Evolutionary conservation across 1,140 invertebrate species (phyloP), one percentile per base, ranked within the genome.

Genomic region (Dermatophagoides farinae): DNA sequence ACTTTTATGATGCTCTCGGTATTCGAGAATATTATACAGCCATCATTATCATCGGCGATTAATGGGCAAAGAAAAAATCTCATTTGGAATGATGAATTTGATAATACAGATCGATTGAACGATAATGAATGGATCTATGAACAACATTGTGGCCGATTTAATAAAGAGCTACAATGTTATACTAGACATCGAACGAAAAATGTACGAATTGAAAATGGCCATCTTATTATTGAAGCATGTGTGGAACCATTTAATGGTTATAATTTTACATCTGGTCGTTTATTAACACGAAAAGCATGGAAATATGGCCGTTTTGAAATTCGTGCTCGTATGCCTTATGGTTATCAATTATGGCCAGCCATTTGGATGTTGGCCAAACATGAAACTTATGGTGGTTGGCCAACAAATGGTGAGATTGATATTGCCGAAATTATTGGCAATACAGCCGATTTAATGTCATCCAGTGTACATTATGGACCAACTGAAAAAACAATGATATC

Each of bases 81-180:
- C 6, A 25, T 65, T 50, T 65, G 64, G 64, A 38, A 20, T 6
- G 64, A 65, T 49, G 62, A 65, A 16, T 65, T 65, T 41, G 41
- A 65, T 39, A 49, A 31, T 39, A 16, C n/a, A n/a, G 37, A 43
- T 37, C 18, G 14, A 16, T 18, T 50, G 1, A 31, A 55, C 44
- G 23, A 22, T 40, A 16, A 20, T 8, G 58, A 65, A 16, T 65
- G 64, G 64, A 31, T n/a, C n/a, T 57, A 55, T 31, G 62, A 64
- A 57, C 40, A 41, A 37, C 62, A 57, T 38, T 49, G 55, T 53
- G 57, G 57, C n/a, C 39, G 55, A 47, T 61, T 52, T 0, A 59
- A 59, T 38, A 4, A 38, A 14, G 57, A 59, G 18, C 18, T 59
- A 1, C 2, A 59, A 31, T 59, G 23, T 38, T 59, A 59, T 38